A percentile compares a stretch with the other conserved stretches of the same genome.
Conservation (phyloP, 2,113 vertebrate species). For the Caracal caracal region DNA sequence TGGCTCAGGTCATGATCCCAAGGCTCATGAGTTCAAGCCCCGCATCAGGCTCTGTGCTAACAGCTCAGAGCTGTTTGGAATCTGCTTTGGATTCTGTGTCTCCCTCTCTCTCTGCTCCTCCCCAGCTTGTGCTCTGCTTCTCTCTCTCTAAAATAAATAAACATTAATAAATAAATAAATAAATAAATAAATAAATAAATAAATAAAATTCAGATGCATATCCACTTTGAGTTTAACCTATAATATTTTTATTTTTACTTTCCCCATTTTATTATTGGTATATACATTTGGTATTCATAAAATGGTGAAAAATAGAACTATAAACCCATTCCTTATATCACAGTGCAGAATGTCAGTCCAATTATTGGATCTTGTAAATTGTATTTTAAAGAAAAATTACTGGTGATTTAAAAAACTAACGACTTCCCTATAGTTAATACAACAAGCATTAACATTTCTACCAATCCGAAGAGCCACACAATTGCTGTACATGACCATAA, state of each 20-base stretch:
- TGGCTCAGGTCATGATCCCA: no score
- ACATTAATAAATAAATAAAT: no score
- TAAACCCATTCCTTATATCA: slow-evolving; percentile 11
- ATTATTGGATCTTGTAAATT: background rate
- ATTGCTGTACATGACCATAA: background rate
- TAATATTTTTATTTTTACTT: background rate
- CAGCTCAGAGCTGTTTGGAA: no score
- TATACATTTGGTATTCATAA: background rate
- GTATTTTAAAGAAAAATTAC: background rate
- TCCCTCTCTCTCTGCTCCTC: no score
- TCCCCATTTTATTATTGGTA: background rate
- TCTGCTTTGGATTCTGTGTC: no score
- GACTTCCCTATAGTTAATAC: background rate
- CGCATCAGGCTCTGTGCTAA: no score
- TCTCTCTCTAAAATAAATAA: no score
- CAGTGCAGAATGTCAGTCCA: background rate
- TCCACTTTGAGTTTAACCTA: background rate
- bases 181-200: background rate
- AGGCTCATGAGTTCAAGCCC: no score
- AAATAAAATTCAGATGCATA: background rate
- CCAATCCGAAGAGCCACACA: background rate
- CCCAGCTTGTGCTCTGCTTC: no score
- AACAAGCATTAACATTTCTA: background rate
- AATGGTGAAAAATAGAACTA: background rate
- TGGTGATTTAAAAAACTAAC: background rate